phyloP scores from a whole-genome alignment of 2,888 invertebrate genomes.

The Lycophotia porphyrea region DNA sequence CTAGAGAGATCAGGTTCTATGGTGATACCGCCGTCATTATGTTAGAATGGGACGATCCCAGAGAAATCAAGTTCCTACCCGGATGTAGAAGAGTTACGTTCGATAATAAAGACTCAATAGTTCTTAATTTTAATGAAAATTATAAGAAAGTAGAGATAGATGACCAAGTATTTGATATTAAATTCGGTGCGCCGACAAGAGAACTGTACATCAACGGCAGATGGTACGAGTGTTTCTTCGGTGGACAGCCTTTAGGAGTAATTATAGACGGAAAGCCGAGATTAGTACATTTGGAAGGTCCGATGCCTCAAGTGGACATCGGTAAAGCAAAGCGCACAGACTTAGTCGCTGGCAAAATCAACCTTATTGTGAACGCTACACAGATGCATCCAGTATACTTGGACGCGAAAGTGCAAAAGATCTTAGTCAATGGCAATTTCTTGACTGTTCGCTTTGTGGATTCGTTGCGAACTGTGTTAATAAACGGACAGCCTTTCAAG shows the following conservation, averaged over 20 bases:
- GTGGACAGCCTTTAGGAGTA: conserved; percentile 95
- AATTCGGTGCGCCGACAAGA: conserved; percentile 97
- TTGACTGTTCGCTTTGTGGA: conserved; percentile 95
- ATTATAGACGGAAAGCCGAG: conserved; percentile 95
- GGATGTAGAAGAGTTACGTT: conserved; percentile 94
- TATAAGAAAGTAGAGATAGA: conserved; percentile 94
- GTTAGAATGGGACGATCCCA: conserved; percentile 95
- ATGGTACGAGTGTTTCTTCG: conserved; percentile 98
- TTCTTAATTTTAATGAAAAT: conserved; percentile 92
- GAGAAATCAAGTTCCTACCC: conserved; percentile 96
- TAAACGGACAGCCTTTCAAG: conserved; percentile 94
- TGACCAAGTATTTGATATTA: conserved; percentile 93
- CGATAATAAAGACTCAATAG: conserved; percentile 93
- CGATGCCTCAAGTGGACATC: conserved; percentile 98
- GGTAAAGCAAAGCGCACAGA: conserved; percentile 94
- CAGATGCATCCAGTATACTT: conserved; percentile 95
- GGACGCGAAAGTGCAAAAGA: conserved; percentile 95
- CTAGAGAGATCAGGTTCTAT: conserved; percentile 96
- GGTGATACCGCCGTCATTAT: conserved; percentile 96
- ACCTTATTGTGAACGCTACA: conserved; percentile 95
- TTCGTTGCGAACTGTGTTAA: conserved; percentile 93
- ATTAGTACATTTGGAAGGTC: conserved; percentile 95
- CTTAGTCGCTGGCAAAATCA: conserved; percentile 95
- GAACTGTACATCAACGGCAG: conserved; percentile 97
- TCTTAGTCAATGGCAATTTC: conserved; percentile 93